Evolutionary conservation across 2,113 vertebrate species (phyloP).

Genomic region (Psilopsiagon aurifrons): DNA sequence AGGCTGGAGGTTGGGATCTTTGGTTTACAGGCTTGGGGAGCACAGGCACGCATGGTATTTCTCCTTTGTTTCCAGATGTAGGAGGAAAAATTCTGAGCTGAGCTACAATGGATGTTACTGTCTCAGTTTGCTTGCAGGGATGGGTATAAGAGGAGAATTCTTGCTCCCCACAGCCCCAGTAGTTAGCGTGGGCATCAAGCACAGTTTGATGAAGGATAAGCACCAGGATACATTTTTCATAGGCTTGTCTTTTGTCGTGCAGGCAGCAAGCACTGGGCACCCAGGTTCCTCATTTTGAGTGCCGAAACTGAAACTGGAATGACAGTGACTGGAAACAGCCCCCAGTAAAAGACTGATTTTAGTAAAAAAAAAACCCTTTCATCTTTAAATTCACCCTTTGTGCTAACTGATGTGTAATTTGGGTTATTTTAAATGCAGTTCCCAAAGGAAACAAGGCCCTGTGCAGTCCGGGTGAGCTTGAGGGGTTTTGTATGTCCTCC

Average conservation of each 20-base stretch:
- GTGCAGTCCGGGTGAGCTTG: background rate
- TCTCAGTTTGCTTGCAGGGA: background rate
- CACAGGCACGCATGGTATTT: background rate
- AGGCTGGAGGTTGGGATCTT: background rate
- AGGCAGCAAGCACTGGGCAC: background rate
- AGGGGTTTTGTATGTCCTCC: background rate
- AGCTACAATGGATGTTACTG: background rate
- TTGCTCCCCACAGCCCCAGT: background rate
- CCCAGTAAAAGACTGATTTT: background rate
- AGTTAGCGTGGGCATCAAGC: background rate
- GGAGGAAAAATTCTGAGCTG: background rate
- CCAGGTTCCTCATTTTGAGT: background rate
- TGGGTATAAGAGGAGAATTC: background rate
- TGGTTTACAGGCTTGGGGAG: background rate
- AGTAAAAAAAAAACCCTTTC: rapidly evolving
- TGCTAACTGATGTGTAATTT: background rate
- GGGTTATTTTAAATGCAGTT: background rate
- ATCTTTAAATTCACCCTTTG: background rate
- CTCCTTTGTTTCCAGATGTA: background rate
- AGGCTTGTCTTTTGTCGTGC: rapidly evolving
- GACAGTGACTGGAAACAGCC: background rate
- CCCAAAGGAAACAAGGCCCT: background rate
- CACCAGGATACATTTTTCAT: rapidly evolving
- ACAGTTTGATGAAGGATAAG: background rate
- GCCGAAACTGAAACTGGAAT: rapidly evolving